Evolutionary conservation across 2,113 vertebrate species (phyloP).

Genomic region (Stigmatopora argus): DNA sequence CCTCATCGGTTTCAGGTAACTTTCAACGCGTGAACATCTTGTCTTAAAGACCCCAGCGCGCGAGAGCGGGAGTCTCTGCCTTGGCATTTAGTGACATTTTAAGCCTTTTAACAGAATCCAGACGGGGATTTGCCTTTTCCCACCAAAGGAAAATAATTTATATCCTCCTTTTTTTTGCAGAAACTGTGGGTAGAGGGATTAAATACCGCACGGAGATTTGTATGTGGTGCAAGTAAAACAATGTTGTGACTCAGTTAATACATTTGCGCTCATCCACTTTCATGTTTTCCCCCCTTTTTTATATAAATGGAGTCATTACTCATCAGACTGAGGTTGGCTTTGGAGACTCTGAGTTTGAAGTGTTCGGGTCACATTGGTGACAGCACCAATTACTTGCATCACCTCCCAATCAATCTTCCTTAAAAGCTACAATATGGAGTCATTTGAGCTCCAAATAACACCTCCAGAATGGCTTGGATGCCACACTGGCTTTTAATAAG

Average conservation of each 20-base stretch:
- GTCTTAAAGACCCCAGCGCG: conserved; percentile 67
- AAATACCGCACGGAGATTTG: conserved; percentile 65
- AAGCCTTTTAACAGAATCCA: conserved; percentile 80
- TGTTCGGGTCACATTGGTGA: conserved; percentile 26
- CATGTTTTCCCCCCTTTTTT: conserved; percentile 30
- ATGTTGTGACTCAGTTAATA: conserved; percentile 67
- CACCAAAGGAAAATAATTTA: conserved; percentile 75
- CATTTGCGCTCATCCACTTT: conserved; percentile 54
- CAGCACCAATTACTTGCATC: conserved; percentile 27
- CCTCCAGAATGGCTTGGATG: neutral
- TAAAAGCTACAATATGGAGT: conserved; percentile 1
- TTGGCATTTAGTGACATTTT: conserved; percentile 80
- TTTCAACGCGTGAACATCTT: conserved; percentile 72
- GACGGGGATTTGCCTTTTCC: conserved; percentile 72
- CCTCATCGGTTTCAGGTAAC: conserved; percentile 75
- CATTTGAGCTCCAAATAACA: conserved; percentile 1
- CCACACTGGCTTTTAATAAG: neutral
- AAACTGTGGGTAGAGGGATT: conserved; percentile 73
- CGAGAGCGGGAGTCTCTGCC: conserved; percentile 72
- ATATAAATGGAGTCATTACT: conserved; percentile 52
- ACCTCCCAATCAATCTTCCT: conserved; percentile 25
- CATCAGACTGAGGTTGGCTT: conserved; percentile 46
- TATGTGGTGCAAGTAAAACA: conserved; percentile 68
- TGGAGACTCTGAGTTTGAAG: conserved; percentile 45
- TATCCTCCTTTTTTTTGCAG: conserved; percentile 64